These are phyloP conservation scores for Agrenia bidenticulata DNA, from an alignment of 2,888 invertebrate species.

Conservation along the genomic window DNA sequence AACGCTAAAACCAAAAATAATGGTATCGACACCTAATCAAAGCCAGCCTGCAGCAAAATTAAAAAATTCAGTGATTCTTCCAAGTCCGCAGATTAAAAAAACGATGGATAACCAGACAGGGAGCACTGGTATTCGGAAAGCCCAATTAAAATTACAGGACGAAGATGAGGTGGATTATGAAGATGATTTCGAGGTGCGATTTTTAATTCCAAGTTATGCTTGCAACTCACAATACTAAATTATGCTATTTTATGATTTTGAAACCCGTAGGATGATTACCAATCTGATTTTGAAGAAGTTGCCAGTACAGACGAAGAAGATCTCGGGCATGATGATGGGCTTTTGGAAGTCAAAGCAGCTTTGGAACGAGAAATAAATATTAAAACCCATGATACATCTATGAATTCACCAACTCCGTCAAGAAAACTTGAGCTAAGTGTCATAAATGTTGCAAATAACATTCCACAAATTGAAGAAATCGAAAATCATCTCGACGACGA, in stretches of 20 bases:
- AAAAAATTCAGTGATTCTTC: too few species aligned
- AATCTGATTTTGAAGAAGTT: conserved; percentile 15
- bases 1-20: background rate
- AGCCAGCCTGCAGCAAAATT: background rate
- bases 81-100: too few species aligned
- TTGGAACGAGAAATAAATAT: background rate
- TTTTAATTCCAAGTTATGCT: too few species aligned
- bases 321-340: background rate
- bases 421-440: too few species aligned
- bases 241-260: too few species aligned
- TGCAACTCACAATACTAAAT: too few species aligned
- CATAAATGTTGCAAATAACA: background rate
- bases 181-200: conserved; percentile 15
- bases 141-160: background rate
- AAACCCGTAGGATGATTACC: conserved; percentile 13
- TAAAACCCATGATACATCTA: too few species aligned
- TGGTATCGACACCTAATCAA: background rate
- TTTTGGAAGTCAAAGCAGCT: background rate
- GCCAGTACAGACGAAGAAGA: conserved; percentile 7
- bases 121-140: too few species aligned
- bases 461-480: background rate
- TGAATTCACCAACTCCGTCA: too few species aligned
- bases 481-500: background rate
- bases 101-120: too few species aligned
- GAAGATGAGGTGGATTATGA: background rate